phyloP scores from a whole-genome alignment of 2,797 vertebrate species.

The Champsocephalus esox region DNA sequence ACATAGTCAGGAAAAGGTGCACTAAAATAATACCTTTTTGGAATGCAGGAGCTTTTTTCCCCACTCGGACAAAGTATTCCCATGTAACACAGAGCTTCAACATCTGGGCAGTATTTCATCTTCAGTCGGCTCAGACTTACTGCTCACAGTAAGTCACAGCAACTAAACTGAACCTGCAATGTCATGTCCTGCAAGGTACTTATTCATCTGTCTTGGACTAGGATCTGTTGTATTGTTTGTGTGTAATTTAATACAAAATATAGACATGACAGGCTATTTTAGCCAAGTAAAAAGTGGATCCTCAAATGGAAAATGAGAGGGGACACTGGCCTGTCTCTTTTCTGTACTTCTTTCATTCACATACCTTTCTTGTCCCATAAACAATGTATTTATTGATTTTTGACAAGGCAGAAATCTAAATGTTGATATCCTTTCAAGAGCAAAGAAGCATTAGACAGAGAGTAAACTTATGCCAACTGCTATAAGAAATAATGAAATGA shows the following conservation, averaged over 20 bases:
- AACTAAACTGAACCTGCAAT: neutral
- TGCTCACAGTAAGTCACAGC: slow-evolving; percentile 9
- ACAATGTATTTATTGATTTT: neutral
- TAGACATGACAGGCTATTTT: neutral
- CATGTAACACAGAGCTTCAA: slow-evolving; percentile 6
- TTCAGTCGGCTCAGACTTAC: slow-evolving; percentile 13
- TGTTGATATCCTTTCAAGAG: neutral
- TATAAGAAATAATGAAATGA: neutral
- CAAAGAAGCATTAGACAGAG: neutral
- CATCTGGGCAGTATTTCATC: slow-evolving; percentile 20
- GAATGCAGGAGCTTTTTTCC: neutral
- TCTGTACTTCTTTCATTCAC: neutral
- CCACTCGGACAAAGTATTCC: neutral
- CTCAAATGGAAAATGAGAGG: neutral
- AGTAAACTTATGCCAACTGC: neutral
- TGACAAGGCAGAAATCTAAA: neutral
- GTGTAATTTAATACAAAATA: slow-evolving; percentile 7
- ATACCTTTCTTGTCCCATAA: neutral
- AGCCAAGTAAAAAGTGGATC: neutral
- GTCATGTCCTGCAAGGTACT: neutral
- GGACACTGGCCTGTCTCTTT: neutral
- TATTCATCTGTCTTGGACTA: slow-evolving; percentile 6
- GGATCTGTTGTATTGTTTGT: slow-evolving; percentile 7
- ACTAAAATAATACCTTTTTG: neutral
- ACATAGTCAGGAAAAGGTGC: neutral